Percentiles rank a stretch among this genome's conserved stretches.
phyloP scores from a whole-genome alignment of 2,113 vertebrate species.

The Oncorhynchus mykiss region DNA sequence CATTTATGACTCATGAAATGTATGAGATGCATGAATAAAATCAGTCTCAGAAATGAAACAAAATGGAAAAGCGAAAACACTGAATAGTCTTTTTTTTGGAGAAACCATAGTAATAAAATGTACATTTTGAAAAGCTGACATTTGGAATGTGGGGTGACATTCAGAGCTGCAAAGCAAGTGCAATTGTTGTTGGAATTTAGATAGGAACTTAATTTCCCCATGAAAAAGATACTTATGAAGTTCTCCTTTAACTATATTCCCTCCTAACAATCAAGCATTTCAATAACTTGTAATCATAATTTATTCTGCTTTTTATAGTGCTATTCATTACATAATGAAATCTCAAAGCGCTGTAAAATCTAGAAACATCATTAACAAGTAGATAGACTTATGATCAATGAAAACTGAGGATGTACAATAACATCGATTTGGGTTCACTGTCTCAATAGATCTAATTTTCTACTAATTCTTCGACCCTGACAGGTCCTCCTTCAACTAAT shows the following conservation, averaged over 20 bases:
- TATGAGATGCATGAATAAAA: slow-evolving; percentile 45
- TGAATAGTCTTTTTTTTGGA: too few species aligned
- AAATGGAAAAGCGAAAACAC: slow-evolving; percentile 15
- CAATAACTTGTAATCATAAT: too few species aligned
- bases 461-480: slow-evolving; percentile 17
- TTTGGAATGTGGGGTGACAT: slow-evolving; percentile 62
- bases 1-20: slow-evolving; percentile 38
- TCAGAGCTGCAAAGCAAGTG: slow-evolving; percentile 45
- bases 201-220: slow-evolving; percentile 41
- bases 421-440: background rate
- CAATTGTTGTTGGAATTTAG: slow-evolving; percentile 47
- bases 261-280: background rate
- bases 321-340: too few species aligned
- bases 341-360: too few species aligned
- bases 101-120: slow-evolving; percentile 46
- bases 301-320: too few species aligned
- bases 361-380: too few species aligned
- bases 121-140: slow-evolving; percentile 65
- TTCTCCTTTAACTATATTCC: background rate
- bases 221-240: background rate
- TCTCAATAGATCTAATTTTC: background rate
- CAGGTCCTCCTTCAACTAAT: slow-evolving; percentile 85
- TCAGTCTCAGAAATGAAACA: slow-evolving; percentile 38
- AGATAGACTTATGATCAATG: too few species aligned
- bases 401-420: background rate